Conservation (phyloP, 2,797 vertebrate species). For the Poecilia gillii region DNA sequence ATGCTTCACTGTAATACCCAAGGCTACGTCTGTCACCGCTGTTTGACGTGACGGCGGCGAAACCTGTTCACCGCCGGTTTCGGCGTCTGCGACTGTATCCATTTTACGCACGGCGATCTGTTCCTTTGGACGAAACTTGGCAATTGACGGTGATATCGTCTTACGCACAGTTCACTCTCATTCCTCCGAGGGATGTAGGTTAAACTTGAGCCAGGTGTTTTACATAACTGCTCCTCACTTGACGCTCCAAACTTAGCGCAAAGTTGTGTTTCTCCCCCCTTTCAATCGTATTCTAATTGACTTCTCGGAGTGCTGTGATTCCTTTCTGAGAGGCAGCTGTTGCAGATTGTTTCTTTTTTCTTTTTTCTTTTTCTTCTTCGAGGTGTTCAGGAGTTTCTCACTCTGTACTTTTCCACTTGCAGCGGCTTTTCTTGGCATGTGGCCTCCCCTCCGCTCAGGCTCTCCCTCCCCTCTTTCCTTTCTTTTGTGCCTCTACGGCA, state of each 20-base stretch:
- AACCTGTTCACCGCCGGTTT: not conserved
- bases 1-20: not conserved
- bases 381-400: slow-evolving; percentile 30
- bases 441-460: slow-evolving; percentile 41
- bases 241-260: not conserved
- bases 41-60: not conserved
- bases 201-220: slow-evolving; percentile 56
- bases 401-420: slow-evolving; percentile 79
- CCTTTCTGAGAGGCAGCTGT: not conserved
- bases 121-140: not conserved
- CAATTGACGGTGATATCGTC: not conserved
- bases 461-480: slow-evolving; percentile 18
- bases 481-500: slow-evolving; percentile 63
- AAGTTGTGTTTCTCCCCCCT: not conserved
- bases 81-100: not conserved
- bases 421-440: slow-evolving; percentile 66
- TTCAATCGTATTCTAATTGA: not conserved
- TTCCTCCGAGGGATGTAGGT: slow-evolving; percentile 23
- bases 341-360: not conserved
- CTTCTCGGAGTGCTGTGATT: not conserved
- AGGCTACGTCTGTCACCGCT: not conserved
- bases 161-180: not conserved
- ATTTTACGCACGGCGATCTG: slow-evolving; percentile 6
- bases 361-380: not conserved
- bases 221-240: slow-evolving; percentile 49